phyloP scores from a whole-genome alignment of 2,113 vertebrate species.

The Apistogramma diplotaenia region DNA sequence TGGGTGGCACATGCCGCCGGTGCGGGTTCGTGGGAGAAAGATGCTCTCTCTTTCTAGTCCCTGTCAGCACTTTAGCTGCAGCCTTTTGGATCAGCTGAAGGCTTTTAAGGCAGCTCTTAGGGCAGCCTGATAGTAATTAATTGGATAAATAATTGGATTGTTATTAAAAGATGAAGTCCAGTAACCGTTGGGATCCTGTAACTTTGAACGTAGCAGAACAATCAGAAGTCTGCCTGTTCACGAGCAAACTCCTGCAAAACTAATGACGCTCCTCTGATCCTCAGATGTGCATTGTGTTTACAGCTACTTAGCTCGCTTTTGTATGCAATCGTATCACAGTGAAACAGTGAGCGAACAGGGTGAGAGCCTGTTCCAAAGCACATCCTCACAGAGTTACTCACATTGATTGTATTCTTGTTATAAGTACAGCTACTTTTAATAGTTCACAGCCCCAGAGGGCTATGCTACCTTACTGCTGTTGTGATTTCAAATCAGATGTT shows the following conservation, averaged over 20 bases:
- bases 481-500: neutral
- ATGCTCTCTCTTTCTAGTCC: too few species aligned
- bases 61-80: too few species aligned
- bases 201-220: neutral
- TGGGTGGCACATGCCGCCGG: too few species aligned
- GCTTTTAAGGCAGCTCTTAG: too few species aligned
- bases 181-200: neutral
- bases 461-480: neutral
- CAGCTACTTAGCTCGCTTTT: neutral
- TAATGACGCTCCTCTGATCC: neutral
- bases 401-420: too few species aligned
- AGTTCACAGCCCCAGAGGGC: neutral
- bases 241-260: neutral
- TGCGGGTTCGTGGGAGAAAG: too few species aligned
- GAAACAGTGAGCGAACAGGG: neutral
- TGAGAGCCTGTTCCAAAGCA: too few species aligned
- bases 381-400: too few species aligned
- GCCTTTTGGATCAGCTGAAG: too few species aligned
- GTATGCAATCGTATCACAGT: neutral
- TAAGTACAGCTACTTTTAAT: rapidly evolving
- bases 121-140: too few species aligned
- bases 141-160: neutral
- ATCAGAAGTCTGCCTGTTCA: neutral
- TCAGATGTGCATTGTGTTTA: neutral
- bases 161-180: neutral